Evolutionary conservation across 2,113 vertebrate genomes (phyloP), one percentile per base, ranked within the genome.

Genomic region (Holacanthus passer): DNA sequence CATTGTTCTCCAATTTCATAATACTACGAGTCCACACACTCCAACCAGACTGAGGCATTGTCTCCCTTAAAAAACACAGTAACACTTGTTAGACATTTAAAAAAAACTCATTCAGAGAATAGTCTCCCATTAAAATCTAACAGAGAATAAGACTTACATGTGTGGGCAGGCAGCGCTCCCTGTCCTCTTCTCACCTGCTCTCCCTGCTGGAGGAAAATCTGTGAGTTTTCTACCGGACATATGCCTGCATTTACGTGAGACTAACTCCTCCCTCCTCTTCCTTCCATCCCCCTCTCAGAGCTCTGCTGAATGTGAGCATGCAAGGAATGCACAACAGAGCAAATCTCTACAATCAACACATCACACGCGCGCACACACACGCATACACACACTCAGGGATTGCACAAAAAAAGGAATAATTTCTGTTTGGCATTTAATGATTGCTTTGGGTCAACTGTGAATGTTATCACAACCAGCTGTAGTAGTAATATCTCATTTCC

Each of bases 211-310:
- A 75, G 65, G 86, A 47, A 68, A 82, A 86, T 37, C 22, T 77
- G 56, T 13, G 59, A 79, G 52, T 64, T 64, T 69, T 58, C 64
- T 9, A 32, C 24, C 60, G 1, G 73, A 81, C 82, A 73, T 68
- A 53, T 63, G 56, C 45, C 41, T 58, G 68, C 11, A 3, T 77
- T 70, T 59, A 64, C 71, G 20, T 16, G 50, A 45, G 2, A 37
- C 83, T 83, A 84, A 87, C 89, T 88, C 88, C 91, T 87, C 91
- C 90, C 82, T 71, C 77, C 43, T 77, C 56, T 79, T 41, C 64
- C 70, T 67, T n/a, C 73, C 65, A 59, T n/a, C 79, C 76, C 73
- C 70, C 53, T 64, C 68, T 35, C 35, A 1, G 31, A 55, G 69
- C 65, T 29, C 62, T 14, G 72, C 68, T 71, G 67, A 67, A 63